Evolutionary conservation across 2,113 vertebrate species (phyloP), one percentile per base, ranked within the genome.

Genomic region (Alligator mississippiensis): DNA sequence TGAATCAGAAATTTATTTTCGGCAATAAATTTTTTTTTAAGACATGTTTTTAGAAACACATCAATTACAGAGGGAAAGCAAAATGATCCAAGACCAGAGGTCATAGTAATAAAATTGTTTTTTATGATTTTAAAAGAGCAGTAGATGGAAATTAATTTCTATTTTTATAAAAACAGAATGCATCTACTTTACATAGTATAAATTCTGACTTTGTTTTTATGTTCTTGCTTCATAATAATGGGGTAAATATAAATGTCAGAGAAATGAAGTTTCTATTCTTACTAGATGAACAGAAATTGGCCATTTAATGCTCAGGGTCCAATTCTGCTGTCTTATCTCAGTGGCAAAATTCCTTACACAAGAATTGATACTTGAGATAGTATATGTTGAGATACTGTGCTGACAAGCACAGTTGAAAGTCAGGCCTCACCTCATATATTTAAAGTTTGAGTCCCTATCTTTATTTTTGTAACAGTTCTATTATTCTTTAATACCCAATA

Each of bases 1-100:
- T 95, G 75, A 30, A 38, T 93, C 80, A 59, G 38, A 90, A 4
- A 82, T 75, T 96, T 93, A 47, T 81, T 72, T n/a, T 47, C 87
- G 60, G 24, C 25, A 93, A 87, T 11, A 57, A 85, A 93, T 89
- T 97, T 96, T 96, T 76, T 78, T 91, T 28, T 86, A 90, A 86
- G 89, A 18, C 24, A 61, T 75, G 6, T 80, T 93, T 96, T 94
- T 62, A 84, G 34, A 88, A 61, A 59, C 55, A 79, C 59, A 4
- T 96, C 91, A 90, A 96, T 96, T 77, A 95, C 7, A 63, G 5
- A 17, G 5, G 5, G 15, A 47, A 86, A 85, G 27, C 12, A n/a
- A 24, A 25, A 19, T 10, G 6, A 25, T 91, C 74, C 28, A 79
- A 12, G 6, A 89, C 62, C 68, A 54, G 7, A 74, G 9, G 16